phyloP scores from a whole-genome alignment of 2,888 invertebrate genomes.

The Drosophila nr. perissopoda region DNA sequence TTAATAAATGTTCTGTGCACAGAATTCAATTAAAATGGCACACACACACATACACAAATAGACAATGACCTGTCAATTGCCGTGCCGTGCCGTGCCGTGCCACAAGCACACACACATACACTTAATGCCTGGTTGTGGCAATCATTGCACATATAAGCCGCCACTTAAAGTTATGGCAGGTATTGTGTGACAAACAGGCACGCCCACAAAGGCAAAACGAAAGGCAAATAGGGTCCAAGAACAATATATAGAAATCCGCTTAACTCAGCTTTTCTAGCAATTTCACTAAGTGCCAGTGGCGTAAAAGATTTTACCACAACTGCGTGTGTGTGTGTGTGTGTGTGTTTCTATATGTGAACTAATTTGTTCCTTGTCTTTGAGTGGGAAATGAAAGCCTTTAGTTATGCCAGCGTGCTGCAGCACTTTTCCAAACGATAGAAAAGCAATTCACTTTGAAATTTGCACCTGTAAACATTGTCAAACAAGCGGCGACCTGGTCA shows the following conservation, averaged over 20 bases:
- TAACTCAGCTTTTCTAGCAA: conserved; percentile 65
- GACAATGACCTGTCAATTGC: conserved; percentile 73
- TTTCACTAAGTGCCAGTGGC: conserved; percentile 67
- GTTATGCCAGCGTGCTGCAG: conserved; percentile 71
- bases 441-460: conserved; percentile 82
- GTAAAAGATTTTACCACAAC: conserved; percentile 47
- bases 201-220: conserved; percentile 41
- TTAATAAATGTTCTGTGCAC: conserved; percentile 73
- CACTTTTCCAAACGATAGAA: conserved; percentile 81
- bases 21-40: conserved; percentile 72
- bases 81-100: conserved; percentile 6
- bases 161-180: conserved; percentile 56
- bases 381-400: conserved; percentile 48
- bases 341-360: conserved; percentile 45
- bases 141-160: conserved; percentile 53
- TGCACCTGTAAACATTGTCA: conserved; percentile 81
- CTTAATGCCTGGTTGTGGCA: conserved; percentile 51
- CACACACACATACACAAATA: conserved; percentile 17
- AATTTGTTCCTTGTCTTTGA: conserved; percentile 59
- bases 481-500: conserved; percentile 46
- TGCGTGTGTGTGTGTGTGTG: conserved; percentile 7
- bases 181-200: conserved; percentile 57
- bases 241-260: conserved; percentile 64
- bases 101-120: conserved; percentile 11
- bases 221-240: conserved; percentile 1